Base-by-base conservation (phyloP, 2,113 vertebrate genomes). In the Rhinolophus ferrumequinum region DNA sequence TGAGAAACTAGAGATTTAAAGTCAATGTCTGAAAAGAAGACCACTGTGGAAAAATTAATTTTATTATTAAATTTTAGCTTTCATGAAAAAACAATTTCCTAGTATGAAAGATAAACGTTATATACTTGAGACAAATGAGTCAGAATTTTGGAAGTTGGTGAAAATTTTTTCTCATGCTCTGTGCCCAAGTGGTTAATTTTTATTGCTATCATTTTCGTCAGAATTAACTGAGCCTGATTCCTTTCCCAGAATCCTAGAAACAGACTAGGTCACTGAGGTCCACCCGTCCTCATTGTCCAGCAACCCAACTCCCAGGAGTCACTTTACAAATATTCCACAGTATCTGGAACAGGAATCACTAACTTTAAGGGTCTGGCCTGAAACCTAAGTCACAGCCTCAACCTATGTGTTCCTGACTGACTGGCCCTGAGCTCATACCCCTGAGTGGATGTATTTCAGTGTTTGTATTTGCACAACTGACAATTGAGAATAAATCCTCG, bases 301-400 rank as follows among this genome's bases (percentile, higher is more conserved):
- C 56, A 84, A 90, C 70, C 88, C 56, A 80, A 50, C 33, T 94
- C 93, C 75, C 50, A 30, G 52, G 67, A 58, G 56, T 83, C 93
- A 67, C 72, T 79, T 87, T 93, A 73, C 88, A 94, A 62, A 88
- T 8, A 77, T 84, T 94, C 94, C 60, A 73, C 56, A 62, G 18
- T 14, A n/a, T 83, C 81, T 89, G 62, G 28, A 73, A 60, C 44
- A 30, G 33, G 35, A 80, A 81, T 50, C 24, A 0, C 64, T 21
- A 7, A 21, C 80, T 86, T 35, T 9, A 64, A 70, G 76, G 35
- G 8, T 24, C 60, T 28, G 50, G 47, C 14, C 24, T n/a, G 86
- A 70, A 58, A 33, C 35, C 62, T 13, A 77, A 66, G 44, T 22
- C 72, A 47, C 92, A 33, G 22, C 35, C 35, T 50, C 77, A 8